Evolutionary conservation across 2,113 vertebrate species (phyloP).

Genomic region (Baryphthengus martii): DNA sequence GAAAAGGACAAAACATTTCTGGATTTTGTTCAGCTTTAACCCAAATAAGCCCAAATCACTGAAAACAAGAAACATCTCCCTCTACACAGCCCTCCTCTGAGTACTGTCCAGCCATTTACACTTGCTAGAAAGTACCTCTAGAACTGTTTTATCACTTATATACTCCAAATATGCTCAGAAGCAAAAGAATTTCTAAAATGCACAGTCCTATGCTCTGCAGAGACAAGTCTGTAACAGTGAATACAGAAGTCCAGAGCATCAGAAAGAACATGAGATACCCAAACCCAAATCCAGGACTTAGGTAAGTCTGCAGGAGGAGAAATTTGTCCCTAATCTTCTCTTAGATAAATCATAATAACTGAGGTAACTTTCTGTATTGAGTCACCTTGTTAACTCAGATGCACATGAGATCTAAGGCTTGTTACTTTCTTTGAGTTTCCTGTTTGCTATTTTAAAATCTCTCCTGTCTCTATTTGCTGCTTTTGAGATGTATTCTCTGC

Average conservation of each 20-base stretch:
- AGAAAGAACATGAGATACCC: background rate
- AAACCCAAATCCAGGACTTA: background rate
- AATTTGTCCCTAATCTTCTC: background rate
- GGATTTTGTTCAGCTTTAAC: conserved; percentile 26
- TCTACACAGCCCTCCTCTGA: background rate
- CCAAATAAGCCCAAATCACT: background rate
- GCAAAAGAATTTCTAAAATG: background rate
- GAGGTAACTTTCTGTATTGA: background rate
- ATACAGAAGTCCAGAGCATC: rapidly evolving
- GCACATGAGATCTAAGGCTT: background rate
- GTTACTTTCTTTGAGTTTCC: background rate
- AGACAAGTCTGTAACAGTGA: background rate
- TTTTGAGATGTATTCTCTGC: background rate
- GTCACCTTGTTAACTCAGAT: background rate
- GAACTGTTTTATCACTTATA: background rate
- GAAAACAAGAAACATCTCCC: background rate
- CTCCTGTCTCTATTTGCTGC: background rate
- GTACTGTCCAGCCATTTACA: background rate
- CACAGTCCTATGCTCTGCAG: background rate
- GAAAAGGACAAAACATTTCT: background rate
- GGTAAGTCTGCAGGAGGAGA: background rate
- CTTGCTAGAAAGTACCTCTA: background rate
- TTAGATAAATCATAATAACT: background rate
- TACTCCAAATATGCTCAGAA: background rate
- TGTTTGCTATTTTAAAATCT: background rate